phyloP scores from a whole-genome alignment of 2,888 invertebrate genomes.

The Himalopsyche japonica region DNA sequence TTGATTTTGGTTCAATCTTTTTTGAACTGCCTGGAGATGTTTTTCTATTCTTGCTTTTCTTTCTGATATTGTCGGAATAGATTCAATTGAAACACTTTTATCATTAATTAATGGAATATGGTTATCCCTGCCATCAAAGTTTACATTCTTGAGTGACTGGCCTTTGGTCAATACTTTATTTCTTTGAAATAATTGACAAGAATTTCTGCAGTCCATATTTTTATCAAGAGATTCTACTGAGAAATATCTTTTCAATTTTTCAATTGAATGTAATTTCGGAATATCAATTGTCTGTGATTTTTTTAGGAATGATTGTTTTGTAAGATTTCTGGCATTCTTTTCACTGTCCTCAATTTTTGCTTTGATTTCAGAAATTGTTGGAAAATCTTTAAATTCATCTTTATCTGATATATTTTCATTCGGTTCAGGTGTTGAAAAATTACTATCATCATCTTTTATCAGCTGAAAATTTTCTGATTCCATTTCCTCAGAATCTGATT shows the following conservation, averaged over 20 bases:
- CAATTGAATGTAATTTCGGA: constrained; percentile 18
- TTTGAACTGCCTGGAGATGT: constrained; percentile 27
- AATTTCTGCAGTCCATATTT: background rate
- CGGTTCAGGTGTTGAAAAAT: background rate
- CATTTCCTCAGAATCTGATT: background rate
- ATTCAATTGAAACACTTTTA: constrained; percentile 29
- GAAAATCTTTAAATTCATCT: constrained; percentile 10
- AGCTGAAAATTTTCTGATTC: background rate
- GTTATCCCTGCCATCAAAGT: background rate
- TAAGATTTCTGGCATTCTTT: background rate
- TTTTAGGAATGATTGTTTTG: constrained; percentile 29
- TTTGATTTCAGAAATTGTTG: constrained; percentile 19
- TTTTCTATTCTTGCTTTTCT: constrained; percentile 34
- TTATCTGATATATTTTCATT: background rate
- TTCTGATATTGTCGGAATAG: constrained; percentile 27
- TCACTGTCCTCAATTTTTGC: constrained; percentile 33
- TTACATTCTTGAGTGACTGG: background rate
- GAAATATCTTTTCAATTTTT: constrained; percentile 32
- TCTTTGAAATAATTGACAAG: background rate
- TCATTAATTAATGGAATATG: background rate
- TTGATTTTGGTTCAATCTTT: constrained; percentile 9
- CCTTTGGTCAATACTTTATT: constrained; percentile 1
- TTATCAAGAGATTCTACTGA: constrained; percentile 26
- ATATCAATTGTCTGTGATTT: constrained; percentile 33
- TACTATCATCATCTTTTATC: background rate